Evolutionary conservation across 2,888 invertebrate genomes (phyloP), one percentile per base, ranked within the genome.

Genomic region (Rambutsinella grinnellia): DNA sequence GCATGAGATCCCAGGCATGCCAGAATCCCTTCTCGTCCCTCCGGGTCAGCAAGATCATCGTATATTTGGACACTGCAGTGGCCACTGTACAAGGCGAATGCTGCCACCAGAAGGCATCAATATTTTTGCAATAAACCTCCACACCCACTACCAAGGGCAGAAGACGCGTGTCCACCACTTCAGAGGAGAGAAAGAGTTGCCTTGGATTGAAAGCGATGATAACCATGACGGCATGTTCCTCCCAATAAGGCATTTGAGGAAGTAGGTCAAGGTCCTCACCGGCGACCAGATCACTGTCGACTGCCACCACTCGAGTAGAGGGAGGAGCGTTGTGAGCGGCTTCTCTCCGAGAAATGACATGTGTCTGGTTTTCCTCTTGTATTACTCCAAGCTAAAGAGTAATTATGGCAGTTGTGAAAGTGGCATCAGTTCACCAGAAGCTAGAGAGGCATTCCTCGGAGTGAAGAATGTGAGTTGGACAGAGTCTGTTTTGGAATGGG

Each of bases 241-340:
- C n/a, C 74, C 61, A 8, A 49, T n/a, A n/a, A 36, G 67, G 24
- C 21, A 49, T 27, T 26, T 67, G 2, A 21, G 6, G 10, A 17
- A 74, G 23, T 60, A 67, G 19, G 61, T 60, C 15, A 26, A 49
- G 5, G 23, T 74, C 13, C 27, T 67, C 1, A 66, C 74, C 5
- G 74, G 74, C 19, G 74, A 74, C 47, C 74, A 74, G 2, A 0
- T 74, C 5, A 6, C 67, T n/a, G n/a, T n/a, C n/a, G n/a, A n/a
- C n/a, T n/a, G n/a, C n/a, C n/a, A n/a, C n/a, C n/a, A n/a, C n/a
- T n/a, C n/a, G n/a, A n/a, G n/a, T n/a, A n/a, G 57, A 67, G 36
- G 57, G 57, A 21, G n/a, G n/a, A 67, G 57, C 8, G 47, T 57
- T 1, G 47, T 67, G 1, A 47, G 67, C 17, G 67, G 67, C 17